Evolutionary conservation across 2,797 vertebrate genomes (phyloP), one percentile per base, ranked within the genome.

Genomic region (Protonibea diacanthus): DNA sequence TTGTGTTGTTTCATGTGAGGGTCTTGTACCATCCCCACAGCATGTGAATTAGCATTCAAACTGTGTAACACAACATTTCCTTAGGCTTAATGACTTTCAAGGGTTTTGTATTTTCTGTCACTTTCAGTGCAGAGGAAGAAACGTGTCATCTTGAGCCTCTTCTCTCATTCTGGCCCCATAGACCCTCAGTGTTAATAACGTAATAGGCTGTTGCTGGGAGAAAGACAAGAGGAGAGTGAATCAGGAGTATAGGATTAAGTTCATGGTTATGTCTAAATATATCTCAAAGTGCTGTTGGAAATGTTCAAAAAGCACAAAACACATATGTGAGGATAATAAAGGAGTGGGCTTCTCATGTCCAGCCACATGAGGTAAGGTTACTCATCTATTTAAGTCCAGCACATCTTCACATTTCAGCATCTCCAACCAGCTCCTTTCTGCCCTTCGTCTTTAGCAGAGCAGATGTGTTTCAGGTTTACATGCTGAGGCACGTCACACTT

Each of bases 381-480:
- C 20, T 64, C 18, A 18, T 85, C 81, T 63, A 62, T 10, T 51
- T 15, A 64, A 51, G 59, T 73, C 58, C 62, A 56, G n/a, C 72
- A 33, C 23, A 1, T 51, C 48, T 57, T 38, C 33, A 47, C 33
- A 18, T 71, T 53, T 58, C 33, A 66, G 15, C 18, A 1, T 70
- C 49, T 62, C 12, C n/a, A 65, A 42, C 13, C 25, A 52, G 14
- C 23, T 80, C 53, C 33, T 58, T 44, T 49, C 11, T 47, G 25
- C 10, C 48, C 68, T 38, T 38, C 42, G 38, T 61, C 23, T 71
- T 71, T 58, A 74, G 53, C 74, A 60, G 33, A 83, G 48, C 80
- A 84, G 77, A 80, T 80, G 80, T 76, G 75, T 76, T 64, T 77
- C 25, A 47, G 51, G 57, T 81, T 72, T 71, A 56, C 86, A 77